Conservation (phyloP, 2,113 vertebrate species). For the Sorex araneus region DNA sequence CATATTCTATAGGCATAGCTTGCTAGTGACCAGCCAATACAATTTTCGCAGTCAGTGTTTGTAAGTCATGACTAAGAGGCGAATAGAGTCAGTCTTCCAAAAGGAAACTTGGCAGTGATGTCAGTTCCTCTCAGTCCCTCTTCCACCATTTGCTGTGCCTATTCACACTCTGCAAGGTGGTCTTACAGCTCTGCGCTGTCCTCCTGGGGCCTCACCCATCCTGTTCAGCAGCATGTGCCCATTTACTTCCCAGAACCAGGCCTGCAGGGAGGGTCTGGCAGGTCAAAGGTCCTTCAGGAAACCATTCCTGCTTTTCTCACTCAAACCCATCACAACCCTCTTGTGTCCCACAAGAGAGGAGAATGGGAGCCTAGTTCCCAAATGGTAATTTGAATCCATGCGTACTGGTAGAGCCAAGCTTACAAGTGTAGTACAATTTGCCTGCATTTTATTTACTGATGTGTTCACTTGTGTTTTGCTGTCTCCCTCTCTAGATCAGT, state of each 20-base stretch:
- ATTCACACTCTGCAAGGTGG: not conserved
- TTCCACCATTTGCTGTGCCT: not conserved
- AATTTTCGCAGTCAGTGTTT: not conserved
- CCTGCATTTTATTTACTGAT: not conserved
- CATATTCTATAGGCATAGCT: constrained; percentile 8
- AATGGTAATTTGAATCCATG: not conserved
- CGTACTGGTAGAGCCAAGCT: not conserved
- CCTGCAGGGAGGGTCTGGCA: not conserved
- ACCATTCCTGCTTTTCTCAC: not conserved
- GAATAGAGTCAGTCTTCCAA: not conserved
- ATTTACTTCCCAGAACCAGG: not conserved
- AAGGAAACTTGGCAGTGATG: not conserved
- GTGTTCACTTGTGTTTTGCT: not conserved
- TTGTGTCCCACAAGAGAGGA: constrained; percentile 2
- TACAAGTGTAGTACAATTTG: constrained; percentile 2
- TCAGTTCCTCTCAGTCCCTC: not conserved
- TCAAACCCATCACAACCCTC: not conserved
- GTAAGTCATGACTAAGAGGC: not conserved
- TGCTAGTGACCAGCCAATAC: constrained; percentile 23
- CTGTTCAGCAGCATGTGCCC: not conserved
- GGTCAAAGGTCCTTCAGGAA: not conserved
- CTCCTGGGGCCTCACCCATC: not conserved
- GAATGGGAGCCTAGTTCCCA: not conserved
- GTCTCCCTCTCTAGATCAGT: not conserved
- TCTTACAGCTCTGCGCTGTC: not conserved